These are phyloP conservation scores for Henricia sp. DNA, from an alignment of 53 echinoderm and acorn worm genomes.

Conservation along the genomic window DNA sequence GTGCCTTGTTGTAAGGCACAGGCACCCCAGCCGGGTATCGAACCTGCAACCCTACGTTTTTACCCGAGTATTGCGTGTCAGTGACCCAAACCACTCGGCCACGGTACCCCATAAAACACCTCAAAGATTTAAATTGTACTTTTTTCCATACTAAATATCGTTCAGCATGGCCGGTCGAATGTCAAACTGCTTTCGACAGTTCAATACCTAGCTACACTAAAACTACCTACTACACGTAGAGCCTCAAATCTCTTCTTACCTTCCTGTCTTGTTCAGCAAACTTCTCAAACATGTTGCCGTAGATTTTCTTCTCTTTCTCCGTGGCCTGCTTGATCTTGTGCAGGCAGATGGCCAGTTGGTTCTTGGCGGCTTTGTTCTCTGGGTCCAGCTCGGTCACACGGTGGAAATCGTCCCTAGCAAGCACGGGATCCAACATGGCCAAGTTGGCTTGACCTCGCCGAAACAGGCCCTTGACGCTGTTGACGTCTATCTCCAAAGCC, in stretches of 20 bases:
- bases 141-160: too few species aligned
- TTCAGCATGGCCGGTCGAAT: too few species aligned
- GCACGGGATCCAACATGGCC: slow-evolving; percentile 61
- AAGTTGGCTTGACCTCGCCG: slow-evolving; percentile 78
- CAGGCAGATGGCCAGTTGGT: slow-evolving; percentile 76
- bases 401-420: slow-evolving; percentile 74
- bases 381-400: slow-evolving; percentile 82
- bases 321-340: slow-evolving; percentile 83
- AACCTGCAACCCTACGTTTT: too few species aligned
- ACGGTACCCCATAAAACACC: too few species aligned
- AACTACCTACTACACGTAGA: too few species aligned
- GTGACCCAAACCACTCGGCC: too few species aligned
- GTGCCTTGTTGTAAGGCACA: too few species aligned
- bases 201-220: too few species aligned
- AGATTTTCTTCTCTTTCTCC: slow-evolving; percentile 81
- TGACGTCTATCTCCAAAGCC: slow-evolving; percentile 79
- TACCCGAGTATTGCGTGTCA: too few species aligned
- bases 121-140: too few species aligned
- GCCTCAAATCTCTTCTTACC: slow-evolving; percentile 61
- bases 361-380: slow-evolving; percentile 92
- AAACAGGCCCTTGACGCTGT: slow-evolving; percentile 82
- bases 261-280: slow-evolving; percentile 80
- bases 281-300: slow-evolving; percentile 89
- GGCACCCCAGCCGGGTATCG: too few species aligned
- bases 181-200: too few species aligned